Percentiles rank a stretch among this genome's conserved stretches.
These are phyloP conservation scores for Saturnia pavonia DNA, from an alignment of 2,888 invertebrate species.

Conservation along the genomic window DNA sequence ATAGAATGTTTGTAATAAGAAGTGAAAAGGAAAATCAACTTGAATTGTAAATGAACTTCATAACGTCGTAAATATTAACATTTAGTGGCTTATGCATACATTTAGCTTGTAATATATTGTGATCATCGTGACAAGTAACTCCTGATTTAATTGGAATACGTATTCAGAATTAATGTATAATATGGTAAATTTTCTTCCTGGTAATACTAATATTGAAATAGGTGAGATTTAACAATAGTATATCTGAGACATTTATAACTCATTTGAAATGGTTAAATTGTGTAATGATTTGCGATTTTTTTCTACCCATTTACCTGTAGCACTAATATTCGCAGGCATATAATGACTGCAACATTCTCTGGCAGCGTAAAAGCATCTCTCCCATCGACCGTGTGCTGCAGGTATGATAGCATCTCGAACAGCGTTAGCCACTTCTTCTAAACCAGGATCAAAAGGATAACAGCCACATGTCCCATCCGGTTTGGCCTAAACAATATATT, in stretches of 20 bases:
- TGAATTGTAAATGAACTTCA: no score
- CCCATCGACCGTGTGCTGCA: constrained; percentile 67
- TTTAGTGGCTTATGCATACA: not conserved
- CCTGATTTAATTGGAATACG: no score
- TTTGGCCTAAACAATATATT: constrained; percentile 49
- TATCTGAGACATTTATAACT: not conserved
- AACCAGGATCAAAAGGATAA: constrained; percentile 70
- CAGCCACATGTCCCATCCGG: constrained; percentile 72
- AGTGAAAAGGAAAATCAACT: no score
- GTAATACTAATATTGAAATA: not conserved
- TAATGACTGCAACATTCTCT: constrained; percentile 66
- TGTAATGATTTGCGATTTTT: not conserved
- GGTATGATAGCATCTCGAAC: constrained; percentile 60
- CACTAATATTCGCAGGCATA: constrained; percentile 44
- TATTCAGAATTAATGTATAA: not conserved
- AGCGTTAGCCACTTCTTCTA: constrained; percentile 57
- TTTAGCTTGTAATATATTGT: not conserved
- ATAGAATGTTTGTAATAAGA: no score
- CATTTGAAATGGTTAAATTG: not conserved
- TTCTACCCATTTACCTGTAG: constrained; percentile 35
- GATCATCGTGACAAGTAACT: not conserved
- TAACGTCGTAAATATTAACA: not conserved
- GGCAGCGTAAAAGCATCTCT: constrained; percentile 67
- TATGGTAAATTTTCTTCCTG: not conserved
- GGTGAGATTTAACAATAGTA: no score